phyloP scores from a whole-genome alignment of 2,113 vertebrate genomes.

The Cottus gobio region DNA sequence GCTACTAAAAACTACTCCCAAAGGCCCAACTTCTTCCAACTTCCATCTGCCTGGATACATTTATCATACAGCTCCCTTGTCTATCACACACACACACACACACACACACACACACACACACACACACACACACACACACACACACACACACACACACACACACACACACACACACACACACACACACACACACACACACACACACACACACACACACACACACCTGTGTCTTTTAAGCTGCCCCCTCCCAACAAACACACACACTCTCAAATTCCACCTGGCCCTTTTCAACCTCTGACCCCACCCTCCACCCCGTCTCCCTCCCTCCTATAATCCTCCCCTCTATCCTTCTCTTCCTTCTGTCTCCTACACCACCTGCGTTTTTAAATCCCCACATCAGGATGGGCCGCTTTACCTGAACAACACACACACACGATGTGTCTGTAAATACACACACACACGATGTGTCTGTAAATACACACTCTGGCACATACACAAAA shows the following conservation, averaged over 20 bases:
- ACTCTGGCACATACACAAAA: constrained; percentile 8
- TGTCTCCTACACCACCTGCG: constrained; percentile 69
- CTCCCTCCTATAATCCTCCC: constrained; percentile 61
- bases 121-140: constrained; percentile 44
- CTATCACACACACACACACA: constrained; percentile 52
- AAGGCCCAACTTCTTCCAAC: constrained; percentile 59
- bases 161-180: constrained; percentile 38
- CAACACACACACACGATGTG: constrained; percentile 42
- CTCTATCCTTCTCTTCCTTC: constrained; percentile 53
- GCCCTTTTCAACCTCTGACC: constrained; percentile 77
- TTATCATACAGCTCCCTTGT: constrained; percentile 62
- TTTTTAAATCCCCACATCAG: constrained; percentile 77
- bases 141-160: constrained; percentile 42
- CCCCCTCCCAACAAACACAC: constrained; percentile 23
- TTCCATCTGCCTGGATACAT: constrained; percentile 70
- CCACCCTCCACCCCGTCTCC: constrained; percentile 49
- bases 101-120: constrained; percentile 43
- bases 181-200: constrained; percentile 43
- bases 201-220: constrained; percentile 26
- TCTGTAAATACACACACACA: constrained; percentile 59
- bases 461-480: constrained; percentile 61
- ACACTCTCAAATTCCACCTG: constrained; percentile 66
- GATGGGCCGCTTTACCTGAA: constrained; percentile 68
- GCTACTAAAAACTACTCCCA: constrained; percentile 61
- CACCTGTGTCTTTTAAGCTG: constrained; percentile 50